phyloP scores from a whole-genome alignment of 2,797 vertebrate species.

The Myiotriccus ornatus region DNA sequence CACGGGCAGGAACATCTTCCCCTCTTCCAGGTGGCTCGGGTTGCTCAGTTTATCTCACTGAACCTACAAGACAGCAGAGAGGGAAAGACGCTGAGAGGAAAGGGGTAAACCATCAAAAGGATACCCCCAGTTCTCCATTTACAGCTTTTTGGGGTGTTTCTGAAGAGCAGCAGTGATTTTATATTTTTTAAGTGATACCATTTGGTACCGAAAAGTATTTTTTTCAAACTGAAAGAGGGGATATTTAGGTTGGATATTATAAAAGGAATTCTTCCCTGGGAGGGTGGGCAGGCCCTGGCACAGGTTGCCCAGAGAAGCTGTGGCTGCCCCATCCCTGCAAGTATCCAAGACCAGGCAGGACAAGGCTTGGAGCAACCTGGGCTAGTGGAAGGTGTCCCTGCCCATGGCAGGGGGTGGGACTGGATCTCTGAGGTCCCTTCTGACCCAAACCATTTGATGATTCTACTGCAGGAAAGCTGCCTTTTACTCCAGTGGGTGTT shows the following conservation, averaged over 20 bases:
- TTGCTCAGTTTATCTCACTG: not conserved
- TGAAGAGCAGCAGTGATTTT: not conserved
- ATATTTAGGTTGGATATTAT: not conserved
- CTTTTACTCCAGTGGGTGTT: not conserved
- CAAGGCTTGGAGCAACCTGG: rapidly evolving
- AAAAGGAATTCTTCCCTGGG: not conserved
- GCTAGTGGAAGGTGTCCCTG: not conserved
- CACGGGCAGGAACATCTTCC: not conserved
- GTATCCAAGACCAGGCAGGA: not conserved
- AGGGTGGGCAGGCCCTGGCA: not conserved
- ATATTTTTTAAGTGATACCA: not conserved
- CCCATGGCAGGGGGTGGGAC: not conserved
- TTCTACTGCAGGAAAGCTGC: not conserved
- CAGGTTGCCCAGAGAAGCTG: not conserved
- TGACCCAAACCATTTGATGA: not conserved
- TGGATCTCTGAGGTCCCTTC: not conserved
- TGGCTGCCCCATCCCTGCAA: not conserved
- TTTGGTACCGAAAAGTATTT: not conserved
- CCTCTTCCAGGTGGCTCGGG: not conserved
- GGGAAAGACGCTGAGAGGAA: not conserved
- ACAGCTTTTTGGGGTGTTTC: too few species aligned
- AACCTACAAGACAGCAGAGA: not conserved
- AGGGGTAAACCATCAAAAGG: not conserved
- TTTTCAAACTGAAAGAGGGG: not conserved
- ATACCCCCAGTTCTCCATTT: not conserved